These are phyloP conservation scores for Gambusia holbrooki DNA, from an alignment of 2,113 vertebrate genomes.

Conservation along the genomic window DNA sequence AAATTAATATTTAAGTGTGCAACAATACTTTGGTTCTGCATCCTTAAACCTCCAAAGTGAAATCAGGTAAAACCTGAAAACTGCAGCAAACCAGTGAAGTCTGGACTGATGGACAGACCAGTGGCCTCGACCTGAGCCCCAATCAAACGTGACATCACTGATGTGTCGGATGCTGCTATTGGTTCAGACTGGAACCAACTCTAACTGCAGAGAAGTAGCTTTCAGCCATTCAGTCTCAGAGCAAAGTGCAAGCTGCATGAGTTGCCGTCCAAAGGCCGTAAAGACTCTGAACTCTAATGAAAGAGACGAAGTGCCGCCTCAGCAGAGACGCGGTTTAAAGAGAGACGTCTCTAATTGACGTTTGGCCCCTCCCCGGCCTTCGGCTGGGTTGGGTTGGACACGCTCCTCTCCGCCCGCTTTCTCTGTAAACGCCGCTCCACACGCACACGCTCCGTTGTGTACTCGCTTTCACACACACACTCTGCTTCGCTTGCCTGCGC, in stretches of 20 bases:
- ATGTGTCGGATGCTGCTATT: background rate
- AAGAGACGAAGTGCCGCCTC: background rate
- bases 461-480: slow-evolving; percentile 16
- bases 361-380: slow-evolving; percentile 22
- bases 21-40: too few relatives aligned
- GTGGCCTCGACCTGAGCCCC: background rate
- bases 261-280: background rate
- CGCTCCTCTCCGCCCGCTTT: slow-evolving; percentile 46
- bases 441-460: background rate
- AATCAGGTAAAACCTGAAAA: background rate
- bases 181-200: background rate
- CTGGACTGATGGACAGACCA: background rate
- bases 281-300: slow-evolving; percentile 4
- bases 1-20: too few relatives aligned
- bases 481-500: slow-evolving; percentile 24
- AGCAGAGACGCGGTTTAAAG: slow-evolving; percentile 29
- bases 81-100: background rate
- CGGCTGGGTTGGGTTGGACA: too few relatives aligned
- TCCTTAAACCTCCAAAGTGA: background rate
- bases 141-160: background rate
- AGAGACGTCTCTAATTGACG: slow-evolving; percentile 61
- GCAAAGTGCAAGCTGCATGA: slow-evolving; percentile 13
- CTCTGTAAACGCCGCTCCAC: slow-evolving; percentile 24
- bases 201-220: background rate
- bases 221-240: background rate